A percentile compares a stretch with the other conserved stretches of the same genome.
Conservation (phyloP, 2,113 vertebrate species). For the Garra rufa region DNA sequence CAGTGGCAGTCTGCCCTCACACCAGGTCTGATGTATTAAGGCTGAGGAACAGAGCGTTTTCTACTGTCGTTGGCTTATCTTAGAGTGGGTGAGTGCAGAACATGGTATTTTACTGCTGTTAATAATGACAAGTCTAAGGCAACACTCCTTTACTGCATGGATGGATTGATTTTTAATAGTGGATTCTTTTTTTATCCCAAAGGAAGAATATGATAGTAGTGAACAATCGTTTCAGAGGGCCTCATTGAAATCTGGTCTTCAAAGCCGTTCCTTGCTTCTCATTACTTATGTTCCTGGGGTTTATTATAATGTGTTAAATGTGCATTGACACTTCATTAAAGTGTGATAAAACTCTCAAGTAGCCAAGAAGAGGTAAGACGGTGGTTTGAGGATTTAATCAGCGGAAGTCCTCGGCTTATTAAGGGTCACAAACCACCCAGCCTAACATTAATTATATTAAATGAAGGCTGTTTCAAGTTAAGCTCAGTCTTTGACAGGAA, state of each 20-base stretch:
- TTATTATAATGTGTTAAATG: conserved; percentile 35
- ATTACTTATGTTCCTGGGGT: not conserved
- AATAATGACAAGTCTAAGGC: not conserved
- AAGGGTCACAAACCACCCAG: not conserved
- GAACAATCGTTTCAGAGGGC: not conserved
- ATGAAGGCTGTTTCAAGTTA: not conserved
- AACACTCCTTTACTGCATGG: not conserved
- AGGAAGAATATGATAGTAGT: not conserved
- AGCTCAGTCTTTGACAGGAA: not conserved
- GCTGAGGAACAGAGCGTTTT: conserved; percentile 16
- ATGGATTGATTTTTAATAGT: not conserved
- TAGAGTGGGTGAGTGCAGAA: not conserved
- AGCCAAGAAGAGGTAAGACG: not conserved
- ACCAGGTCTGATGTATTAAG: not conserved
- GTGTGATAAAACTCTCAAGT: conserved; percentile 4
- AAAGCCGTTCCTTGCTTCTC: not conserved
- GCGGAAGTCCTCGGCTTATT: not conserved
- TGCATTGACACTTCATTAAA: conserved; percentile 23
- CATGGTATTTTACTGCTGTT: conserved; percentile 21
- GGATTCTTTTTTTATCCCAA: not conserved
- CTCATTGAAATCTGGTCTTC: conserved; percentile 21
- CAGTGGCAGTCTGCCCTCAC: not conserved
- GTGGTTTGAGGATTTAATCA: not conserved
- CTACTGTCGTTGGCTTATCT: not conserved
- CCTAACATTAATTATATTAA: not conserved